Base-by-base conservation (phyloP, 2,113 vertebrate genomes). In the Macheiramphus alcinus region DNA sequence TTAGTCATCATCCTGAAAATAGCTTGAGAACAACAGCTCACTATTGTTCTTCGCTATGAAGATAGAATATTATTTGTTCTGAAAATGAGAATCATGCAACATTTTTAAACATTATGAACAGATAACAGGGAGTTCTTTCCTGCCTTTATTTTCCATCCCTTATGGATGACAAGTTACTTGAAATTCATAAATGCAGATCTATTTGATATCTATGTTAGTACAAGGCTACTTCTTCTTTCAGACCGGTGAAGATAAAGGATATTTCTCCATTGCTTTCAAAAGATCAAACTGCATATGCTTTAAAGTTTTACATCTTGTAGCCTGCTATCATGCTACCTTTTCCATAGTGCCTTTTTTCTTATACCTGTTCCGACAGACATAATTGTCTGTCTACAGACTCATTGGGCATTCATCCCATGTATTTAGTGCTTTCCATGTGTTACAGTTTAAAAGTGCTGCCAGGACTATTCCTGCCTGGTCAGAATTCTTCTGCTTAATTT, bases 371-470 rank as follows among this genome's bases (percentile, higher is more conserved):
- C 50, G 18, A 65, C 88, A 86, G 56, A 89, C 59, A 6, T 63
- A 95, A 68, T 23, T 63, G 34, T 65, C 27, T 86, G 23, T 91
- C 81, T 94, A 1, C 65, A 68, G 42, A 81, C 38, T 80, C 43
- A 65, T 21, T 80, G 63, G 52, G 67, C 42, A 84, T 93, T 80
- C 58, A 52, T 97, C 85, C 65, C 19, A 67, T 63, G 52, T 85
- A 65, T 68, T 96, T 80, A 95, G 45, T 79, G 70, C 78, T 96
- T 97, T 94, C 71, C 18, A 38, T 88, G 56, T 90, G 71, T 45
- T 45, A 62, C 42, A 18, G 8, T 38, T 6, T 27, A 61, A 93
- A 93, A 86, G 47, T 80, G 50, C 83, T 96, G 81, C 82, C 89
- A 87, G 50, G 23, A 47, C 9, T 31, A 31, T 50, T 38, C 6